These are phyloP conservation scores for Apolygus lucorum DNA, from an alignment of 1,140 invertebrate genomes.

Conservation along the genomic window DNA sequence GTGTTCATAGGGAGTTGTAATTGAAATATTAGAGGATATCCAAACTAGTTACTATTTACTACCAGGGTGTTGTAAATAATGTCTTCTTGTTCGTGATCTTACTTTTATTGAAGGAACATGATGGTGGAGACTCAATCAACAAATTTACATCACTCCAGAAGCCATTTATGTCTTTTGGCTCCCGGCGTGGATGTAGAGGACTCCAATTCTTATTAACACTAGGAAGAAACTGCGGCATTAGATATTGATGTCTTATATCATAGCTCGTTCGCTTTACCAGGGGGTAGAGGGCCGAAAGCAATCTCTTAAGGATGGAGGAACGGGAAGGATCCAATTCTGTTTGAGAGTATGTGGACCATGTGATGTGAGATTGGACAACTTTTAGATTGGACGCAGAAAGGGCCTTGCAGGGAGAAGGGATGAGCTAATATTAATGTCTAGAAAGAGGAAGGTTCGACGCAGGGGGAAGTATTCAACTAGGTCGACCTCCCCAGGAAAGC, in stretches of 20 bases:
- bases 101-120: too few relatives aligned
- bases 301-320: not conserved
- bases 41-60: too few relatives aligned
- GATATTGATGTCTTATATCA: constrained; percentile 15
- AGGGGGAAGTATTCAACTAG: not conserved
- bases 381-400: constrained; percentile 3
- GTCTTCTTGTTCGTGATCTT: too few relatives aligned
- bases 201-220: constrained; percentile 2
- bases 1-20: too few relatives aligned
- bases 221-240: constrained; percentile 5
- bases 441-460: not conserved
- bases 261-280: not conserved
- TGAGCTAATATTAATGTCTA: constrained; percentile 15
- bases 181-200: too few relatives aligned
- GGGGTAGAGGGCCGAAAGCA: not conserved
- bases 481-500: not conserved
- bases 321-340: not conserved
- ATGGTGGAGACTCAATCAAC: too few relatives aligned
- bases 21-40: too few relatives aligned
- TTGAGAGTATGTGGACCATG: constrained; percentile 15
- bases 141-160: too few relatives aligned
- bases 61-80: too few relatives aligned
- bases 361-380: constrained; percentile 15
- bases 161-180: too few relatives aligned
- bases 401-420: not conserved